phyloP scores from a whole-genome alignment of 2,113 vertebrate species.

The Oncorhynchus mykiss region DNA sequence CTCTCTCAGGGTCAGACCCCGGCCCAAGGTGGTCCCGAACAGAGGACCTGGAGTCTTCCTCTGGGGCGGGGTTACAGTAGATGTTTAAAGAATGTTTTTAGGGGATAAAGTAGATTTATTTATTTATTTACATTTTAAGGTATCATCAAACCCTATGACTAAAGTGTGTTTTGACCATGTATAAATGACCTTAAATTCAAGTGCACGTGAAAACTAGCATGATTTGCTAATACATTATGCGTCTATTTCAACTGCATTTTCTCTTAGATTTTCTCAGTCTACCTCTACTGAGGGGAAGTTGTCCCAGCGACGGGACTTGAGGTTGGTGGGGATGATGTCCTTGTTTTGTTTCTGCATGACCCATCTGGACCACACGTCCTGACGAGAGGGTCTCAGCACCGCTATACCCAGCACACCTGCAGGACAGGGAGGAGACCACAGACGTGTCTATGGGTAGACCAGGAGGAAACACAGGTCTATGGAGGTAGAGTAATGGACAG shows the following conservation, averaged over 20 bases:
- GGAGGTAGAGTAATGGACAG: background rate
- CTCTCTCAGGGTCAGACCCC: slow-evolving; percentile 63
- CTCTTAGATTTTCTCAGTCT: slow-evolving; percentile 6
- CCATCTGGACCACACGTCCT: slow-evolving; percentile 76
- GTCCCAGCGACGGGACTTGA: slow-evolving; percentile 74
- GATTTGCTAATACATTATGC: no score
- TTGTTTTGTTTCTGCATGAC: slow-evolving; percentile 74
- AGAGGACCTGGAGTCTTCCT: slow-evolving; percentile 62
- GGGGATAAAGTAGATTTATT: no score
- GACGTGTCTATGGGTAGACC: background rate
- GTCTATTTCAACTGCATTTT: background rate
- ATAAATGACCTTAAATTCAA: background rate
- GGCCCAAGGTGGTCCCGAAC: slow-evolving; percentile 60
- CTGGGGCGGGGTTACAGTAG: slow-evolving; percentile 54
- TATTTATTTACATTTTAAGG: no score
- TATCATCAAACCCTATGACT: no score
- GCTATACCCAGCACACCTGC: slow-evolving; percentile 81
- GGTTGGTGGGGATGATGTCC: slow-evolving; percentile 78
- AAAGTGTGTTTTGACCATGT: no score
- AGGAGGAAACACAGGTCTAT: background rate
- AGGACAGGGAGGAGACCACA: background rate
- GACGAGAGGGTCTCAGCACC: slow-evolving; percentile 76
- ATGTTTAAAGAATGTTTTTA: background rate
- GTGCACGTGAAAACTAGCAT: no score
- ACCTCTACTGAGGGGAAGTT: slow-evolving; percentile 78